Evolutionary conservation across 2,888 invertebrate genomes (phyloP).

Genomic region (Callinectes sapidus): DNA sequence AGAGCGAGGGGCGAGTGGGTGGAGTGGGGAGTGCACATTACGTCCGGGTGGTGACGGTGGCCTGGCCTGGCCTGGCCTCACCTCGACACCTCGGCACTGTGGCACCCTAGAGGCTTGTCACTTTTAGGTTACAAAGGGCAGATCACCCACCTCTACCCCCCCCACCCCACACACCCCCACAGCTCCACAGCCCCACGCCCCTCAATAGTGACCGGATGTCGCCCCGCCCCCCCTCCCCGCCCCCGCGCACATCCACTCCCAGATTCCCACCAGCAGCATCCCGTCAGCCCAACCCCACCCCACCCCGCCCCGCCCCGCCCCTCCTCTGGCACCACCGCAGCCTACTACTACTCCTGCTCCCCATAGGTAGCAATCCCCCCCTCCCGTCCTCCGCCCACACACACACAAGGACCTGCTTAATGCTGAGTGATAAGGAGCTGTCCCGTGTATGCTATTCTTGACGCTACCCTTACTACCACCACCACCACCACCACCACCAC

Average conservation of each 20-base stretch:
- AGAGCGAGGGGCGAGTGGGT: no score
- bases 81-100: neutral
- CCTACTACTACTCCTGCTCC: neutral
- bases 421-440: neutral
- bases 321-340: neutral
- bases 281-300: neutral
- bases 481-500: neutral
- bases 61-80: no score
- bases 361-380: neutral
- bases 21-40: no score
- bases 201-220: neutral
- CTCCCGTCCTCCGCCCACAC: neutral
- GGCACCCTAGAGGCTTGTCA: neutral
- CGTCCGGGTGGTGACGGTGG: no score
- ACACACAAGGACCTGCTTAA: neutral
- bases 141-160: neutral
- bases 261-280: neutral
- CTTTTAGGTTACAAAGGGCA: neutral
- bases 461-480: neutral
- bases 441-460: constrained; percentile 16
- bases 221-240: neutral
- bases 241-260: neutral
- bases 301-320: neutral
- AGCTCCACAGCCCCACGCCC: neutral
- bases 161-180: neutral